Percentiles rank a stretch among this genome's conserved stretches.
These are phyloP conservation scores for Albula glossodonta DNA, from an alignment of 2,113 vertebrate species.

Conservation along the genomic window DNA sequence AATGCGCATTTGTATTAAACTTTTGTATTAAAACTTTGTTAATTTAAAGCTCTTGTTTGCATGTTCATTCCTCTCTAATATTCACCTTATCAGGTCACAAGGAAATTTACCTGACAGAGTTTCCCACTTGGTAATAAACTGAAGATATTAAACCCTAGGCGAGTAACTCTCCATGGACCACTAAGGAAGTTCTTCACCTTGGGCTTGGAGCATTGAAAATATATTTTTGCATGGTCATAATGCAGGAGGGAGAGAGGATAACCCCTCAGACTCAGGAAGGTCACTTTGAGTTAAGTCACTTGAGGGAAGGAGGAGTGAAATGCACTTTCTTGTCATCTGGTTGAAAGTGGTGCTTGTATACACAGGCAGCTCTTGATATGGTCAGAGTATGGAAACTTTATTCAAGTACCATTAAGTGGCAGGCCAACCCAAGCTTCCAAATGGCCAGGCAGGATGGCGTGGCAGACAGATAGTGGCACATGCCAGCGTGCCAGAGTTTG, in stretches of 20 bases:
- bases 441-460: neutral
- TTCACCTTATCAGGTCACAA: no score
- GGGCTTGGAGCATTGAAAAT: constrained; percentile 33
- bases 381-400: neutral
- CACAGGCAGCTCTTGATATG: neutral
- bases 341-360: constrained; percentile 23
- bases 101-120: neutral
- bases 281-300: constrained; percentile 23
- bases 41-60: no score
- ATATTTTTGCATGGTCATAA: constrained; percentile 23
- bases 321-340: constrained; percentile 28
- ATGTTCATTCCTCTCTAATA: no score
- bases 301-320: neutral
- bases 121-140: constrained; percentile 42
- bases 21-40: no score
- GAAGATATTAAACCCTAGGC: constrained; percentile 4
- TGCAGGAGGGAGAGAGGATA: constrained; percentile 9
- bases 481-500: neutral
- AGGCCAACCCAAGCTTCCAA: constrained; percentile 11
- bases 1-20: no score
- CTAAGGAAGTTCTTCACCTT: constrained; percentile 18
- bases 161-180: constrained; percentile 11
- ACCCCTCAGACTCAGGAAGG: constrained; percentile 30
- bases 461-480: neutral
- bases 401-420: neutral